Evolutionary conservation across 2,113 vertebrate species (phyloP).

Genomic region (Bolborhynchus lineola): DNA sequence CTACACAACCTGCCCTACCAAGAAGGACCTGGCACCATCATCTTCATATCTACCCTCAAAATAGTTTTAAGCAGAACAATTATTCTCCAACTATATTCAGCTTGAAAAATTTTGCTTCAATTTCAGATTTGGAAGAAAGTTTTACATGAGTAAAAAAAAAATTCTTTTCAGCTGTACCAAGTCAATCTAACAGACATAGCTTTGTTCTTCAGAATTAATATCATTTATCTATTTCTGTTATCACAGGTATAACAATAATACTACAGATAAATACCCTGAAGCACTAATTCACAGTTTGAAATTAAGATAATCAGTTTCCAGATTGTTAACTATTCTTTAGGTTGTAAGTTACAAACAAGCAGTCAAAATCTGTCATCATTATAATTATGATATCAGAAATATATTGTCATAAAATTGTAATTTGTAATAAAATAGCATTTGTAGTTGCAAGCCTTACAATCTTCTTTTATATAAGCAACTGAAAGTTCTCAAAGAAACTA

Average conservation of each 20-base stretch:
- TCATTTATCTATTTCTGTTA: not conserved
- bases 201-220: not conserved
- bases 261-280: not conserved
- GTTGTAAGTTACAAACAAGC: not conserved
- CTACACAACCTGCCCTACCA: not conserved
- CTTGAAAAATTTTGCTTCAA: not conserved
- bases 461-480: not conserved
- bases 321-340: not conserved
- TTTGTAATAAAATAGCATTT: not conserved
- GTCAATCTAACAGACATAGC: not conserved
- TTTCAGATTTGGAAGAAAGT: not conserved
- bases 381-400: not conserved
- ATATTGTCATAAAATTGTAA: not conserved
- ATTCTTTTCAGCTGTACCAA: not conserved
- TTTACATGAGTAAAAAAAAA: not conserved
- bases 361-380: not conserved
- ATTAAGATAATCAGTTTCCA: not conserved
- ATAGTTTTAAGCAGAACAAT: not conserved
- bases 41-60: not conserved
- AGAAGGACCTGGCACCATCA: not conserved
- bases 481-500: not conserved
- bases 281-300: not conserved
- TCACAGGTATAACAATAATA: not conserved
- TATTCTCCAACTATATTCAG: not conserved
- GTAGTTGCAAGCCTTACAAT: not conserved